Percentiles rank a stretch among this genome's conserved stretches.
Evolutionary conservation across 2,888 invertebrate species (phyloP).

Genomic region (Psococerastis gibbosa): DNA sequence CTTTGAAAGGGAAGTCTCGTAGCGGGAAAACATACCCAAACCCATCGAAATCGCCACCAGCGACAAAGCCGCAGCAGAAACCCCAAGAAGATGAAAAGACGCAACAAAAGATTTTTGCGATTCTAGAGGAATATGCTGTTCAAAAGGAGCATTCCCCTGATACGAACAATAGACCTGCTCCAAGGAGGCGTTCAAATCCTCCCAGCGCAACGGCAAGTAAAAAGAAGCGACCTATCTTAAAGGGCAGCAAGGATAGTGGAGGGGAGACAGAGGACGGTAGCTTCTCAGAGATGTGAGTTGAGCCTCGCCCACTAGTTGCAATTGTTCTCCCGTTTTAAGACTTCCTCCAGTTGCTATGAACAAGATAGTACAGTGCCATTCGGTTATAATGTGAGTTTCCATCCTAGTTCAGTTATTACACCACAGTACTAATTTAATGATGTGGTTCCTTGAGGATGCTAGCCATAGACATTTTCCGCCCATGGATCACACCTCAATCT

Average conservation of each 20-base stretch:
- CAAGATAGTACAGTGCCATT: no score
- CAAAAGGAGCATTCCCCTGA: constrained; percentile 63
- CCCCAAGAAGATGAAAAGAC: constrained; percentile 66
- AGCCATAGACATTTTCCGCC: no score
- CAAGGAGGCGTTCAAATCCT: constrained; percentile 51
- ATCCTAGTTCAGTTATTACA: no score
- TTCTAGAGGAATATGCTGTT: constrained; percentile 60
- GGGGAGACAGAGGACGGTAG: constrained; percentile 1
- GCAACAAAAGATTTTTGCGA: constrained; percentile 58
- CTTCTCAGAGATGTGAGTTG: constrained; percentile 19
- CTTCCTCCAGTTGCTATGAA: no score
- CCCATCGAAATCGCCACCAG: constrained; percentile 34
- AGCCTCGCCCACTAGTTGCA: not conserved
- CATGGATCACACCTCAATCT: no score
- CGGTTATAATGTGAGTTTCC: no score
- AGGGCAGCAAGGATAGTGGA: not conserved
- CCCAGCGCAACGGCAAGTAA: constrained; percentile 47
- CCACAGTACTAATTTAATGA: no score
- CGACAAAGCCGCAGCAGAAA: constrained; percentile 48
- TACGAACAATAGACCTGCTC: constrained; percentile 60
- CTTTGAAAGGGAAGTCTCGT: constrained; percentile 18
- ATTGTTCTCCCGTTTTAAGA: no score
- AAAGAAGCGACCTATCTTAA: constrained; percentile 23
- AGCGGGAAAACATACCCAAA: constrained; percentile 31
- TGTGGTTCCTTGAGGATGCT: no score